A percentile compares a stretch with the other conserved stretches of the same genome.
phyloP scores from a whole-genome alignment of 2,888 invertebrate genomes.

The Nemoura dubitans region DNA sequence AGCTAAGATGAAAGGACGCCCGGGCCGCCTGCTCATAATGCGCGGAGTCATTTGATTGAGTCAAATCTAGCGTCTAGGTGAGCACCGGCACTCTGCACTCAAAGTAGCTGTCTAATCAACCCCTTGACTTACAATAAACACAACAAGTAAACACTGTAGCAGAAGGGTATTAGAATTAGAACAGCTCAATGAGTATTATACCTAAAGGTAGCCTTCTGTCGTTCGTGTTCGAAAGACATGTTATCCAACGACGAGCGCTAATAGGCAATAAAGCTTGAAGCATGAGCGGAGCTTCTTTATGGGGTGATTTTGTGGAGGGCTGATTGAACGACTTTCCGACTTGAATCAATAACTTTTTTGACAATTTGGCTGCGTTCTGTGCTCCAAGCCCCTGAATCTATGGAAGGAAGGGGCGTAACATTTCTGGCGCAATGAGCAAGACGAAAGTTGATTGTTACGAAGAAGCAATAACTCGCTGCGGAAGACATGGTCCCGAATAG shows the following conservation, averaged over 20 bases:
- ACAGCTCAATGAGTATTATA: slow-evolving; percentile 3
- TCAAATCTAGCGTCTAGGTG: slow-evolving; percentile 18
- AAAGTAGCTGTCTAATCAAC: slow-evolving; percentile 24
- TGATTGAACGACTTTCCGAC: background rate
- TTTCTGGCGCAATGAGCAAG: background rate
- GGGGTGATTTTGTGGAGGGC: background rate
- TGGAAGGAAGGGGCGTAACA: background rate
- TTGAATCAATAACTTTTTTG: background rate
- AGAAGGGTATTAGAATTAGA: background rate
- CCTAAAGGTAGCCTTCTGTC: background rate
- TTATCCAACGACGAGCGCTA: background rate
- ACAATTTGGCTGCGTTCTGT: background rate
- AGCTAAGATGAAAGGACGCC: slow-evolving; percentile 24
- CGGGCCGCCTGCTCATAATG: background rate
- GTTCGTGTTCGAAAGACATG: background rate
- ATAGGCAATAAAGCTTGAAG: background rate
- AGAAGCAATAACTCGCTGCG: background rate
- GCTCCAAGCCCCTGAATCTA: background rate
- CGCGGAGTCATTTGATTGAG: slow-evolving; percentile 3
- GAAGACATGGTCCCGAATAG: background rate
- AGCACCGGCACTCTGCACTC: slow-evolving; percentile 18
- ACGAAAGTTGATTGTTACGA: background rate
- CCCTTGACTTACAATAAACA: slow-evolving; percentile 31
- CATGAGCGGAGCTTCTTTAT: background rate
- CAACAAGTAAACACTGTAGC: background rate